Percentiles rank a stretch among this genome's conserved stretches.
These are phyloP conservation scores for Takifugu flavidus DNA, from an alignment of 2,113 vertebrate species.

Conservation along the genomic window DNA sequence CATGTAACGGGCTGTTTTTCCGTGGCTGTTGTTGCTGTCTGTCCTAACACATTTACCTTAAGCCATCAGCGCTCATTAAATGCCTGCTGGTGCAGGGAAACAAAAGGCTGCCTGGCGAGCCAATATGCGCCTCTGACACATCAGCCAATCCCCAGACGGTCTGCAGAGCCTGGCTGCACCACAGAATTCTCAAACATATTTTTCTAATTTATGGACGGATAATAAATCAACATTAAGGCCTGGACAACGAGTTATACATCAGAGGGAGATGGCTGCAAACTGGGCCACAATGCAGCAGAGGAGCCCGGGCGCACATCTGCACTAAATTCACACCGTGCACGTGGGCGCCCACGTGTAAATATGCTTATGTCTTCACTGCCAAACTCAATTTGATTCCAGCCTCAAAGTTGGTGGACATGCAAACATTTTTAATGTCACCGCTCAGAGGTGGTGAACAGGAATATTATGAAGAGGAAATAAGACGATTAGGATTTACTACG, in stretches of 20 bases:
- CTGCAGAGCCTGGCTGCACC: constrained; percentile 92
- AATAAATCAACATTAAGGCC: constrained; percentile 99
- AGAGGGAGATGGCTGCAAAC: constrained; percentile 95
- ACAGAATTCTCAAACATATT: constrained; percentile 99
- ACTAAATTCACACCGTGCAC: constrained; percentile 49
- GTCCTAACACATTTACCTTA: constrained; percentile 99
- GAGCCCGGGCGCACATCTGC: constrained; percentile 66
- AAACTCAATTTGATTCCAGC: constrained; percentile 62
- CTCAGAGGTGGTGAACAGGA: constrained; percentile 69
- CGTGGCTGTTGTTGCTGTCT: constrained; percentile 80
- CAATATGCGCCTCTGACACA: constrained; percentile 99
- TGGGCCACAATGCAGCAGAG: constrained; percentile 83
- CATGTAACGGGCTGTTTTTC: constrained; percentile 64
- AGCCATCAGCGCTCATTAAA: constrained; percentile 99
- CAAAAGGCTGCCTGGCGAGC: constrained; percentile 94
- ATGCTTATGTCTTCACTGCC: constrained; percentile 40
- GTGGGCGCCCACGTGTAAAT: constrained; percentile 23
- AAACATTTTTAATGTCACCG: constrained; percentile 72
- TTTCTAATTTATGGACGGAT: constrained; percentile 99
- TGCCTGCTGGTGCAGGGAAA: constrained; percentile 99
- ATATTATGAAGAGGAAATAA: constrained; percentile 74
- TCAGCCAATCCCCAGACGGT: constrained; percentile 98
- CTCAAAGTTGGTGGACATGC: constrained; percentile 67
- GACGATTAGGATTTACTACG: constrained; percentile 79
- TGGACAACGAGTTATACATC: constrained; percentile 99